Evolutionary conservation across 2,797 vertebrate species (phyloP).

Genomic region (Sebastes dallii): DNA sequence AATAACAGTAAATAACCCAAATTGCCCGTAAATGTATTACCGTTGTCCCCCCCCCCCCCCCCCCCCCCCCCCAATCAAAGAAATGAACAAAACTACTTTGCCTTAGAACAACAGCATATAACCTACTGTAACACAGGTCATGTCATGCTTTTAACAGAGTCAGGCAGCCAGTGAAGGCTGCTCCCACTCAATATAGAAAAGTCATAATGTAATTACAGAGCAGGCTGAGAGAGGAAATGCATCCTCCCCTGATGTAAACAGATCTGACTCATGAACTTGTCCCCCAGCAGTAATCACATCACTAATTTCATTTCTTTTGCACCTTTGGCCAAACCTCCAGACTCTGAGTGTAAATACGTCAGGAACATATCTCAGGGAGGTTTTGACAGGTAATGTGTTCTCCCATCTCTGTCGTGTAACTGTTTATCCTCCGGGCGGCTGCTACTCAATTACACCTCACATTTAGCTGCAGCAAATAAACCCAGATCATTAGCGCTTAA

Average conservation of each 20-base stretch:
- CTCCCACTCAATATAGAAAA: conserved; percentile 57
- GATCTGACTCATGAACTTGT: conserved; percentile 68
- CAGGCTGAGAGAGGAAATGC: conserved; percentile 55
- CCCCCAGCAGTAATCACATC: conserved; percentile 61
- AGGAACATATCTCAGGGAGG: neutral
- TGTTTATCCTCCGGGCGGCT: conserved; percentile 44
- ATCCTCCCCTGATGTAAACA: conserved; percentile 57
- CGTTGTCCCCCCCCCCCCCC: too few relatives aligned
- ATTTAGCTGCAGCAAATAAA: conserved; percentile 47
- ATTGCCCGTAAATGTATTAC: too few relatives aligned
- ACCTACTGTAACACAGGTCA: neutral
- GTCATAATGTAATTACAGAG: conserved; percentile 66
- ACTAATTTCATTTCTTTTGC: conserved; percentile 66
- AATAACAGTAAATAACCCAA: too few relatives aligned
- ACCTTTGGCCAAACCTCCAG: conserved; percentile 53
- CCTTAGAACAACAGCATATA: neutral
- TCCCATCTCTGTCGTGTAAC: conserved; percentile 18
- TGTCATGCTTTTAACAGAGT: conserved; percentile 50
- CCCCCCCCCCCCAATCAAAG: too few relatives aligned
- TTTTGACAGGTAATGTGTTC: conserved; percentile 30
- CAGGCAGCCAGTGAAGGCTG: conserved; percentile 48
- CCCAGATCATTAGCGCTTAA: conserved; percentile 64
- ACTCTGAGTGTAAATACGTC: conserved; percentile 21
- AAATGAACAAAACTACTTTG: neutral
- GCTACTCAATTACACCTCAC: conserved; percentile 48